Evolutionary conservation across 2,113 vertebrate species (phyloP).

Genomic region (Microtus pennsylvanicus): DNA sequence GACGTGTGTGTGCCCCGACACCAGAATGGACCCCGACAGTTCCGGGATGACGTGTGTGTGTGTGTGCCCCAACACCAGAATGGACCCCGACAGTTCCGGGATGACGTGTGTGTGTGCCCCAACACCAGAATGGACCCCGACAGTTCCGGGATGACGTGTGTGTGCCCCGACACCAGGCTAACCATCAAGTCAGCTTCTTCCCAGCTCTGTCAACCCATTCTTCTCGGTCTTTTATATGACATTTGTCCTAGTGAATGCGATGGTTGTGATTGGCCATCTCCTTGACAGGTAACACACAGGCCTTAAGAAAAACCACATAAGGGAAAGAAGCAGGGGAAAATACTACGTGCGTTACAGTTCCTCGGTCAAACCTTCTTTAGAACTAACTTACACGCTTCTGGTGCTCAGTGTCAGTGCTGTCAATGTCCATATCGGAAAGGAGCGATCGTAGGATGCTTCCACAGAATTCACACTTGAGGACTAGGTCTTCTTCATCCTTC

Average conservation of each 20-base stretch:
- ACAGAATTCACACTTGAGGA: conserved; percentile 71
- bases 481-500: conserved; percentile 60
- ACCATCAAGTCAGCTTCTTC: not conserved
- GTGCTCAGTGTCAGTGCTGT: not conserved
- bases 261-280: not conserved
- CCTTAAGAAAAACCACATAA: not conserved
- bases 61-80: too few species aligned
- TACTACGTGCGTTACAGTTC: not conserved
- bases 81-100: too few species aligned
- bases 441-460: conserved; percentile 45
- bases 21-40: too few species aligned
- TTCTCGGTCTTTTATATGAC: not conserved
- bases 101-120: too few species aligned
- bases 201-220: not conserved
- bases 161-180: not conserved
- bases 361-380: not conserved
- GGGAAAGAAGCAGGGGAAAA: not conserved
- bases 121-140: too few species aligned
- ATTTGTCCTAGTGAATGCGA: not conserved
- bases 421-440: conserved; percentile 45
- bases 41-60: too few species aligned
- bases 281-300: not conserved
- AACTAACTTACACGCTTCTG: conserved; percentile 38
- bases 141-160: too few species aligned
- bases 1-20: too few species aligned